phyloP scores from a whole-genome alignment of 2,113 vertebrate genomes.

The Poecilia latipinna region DNA sequence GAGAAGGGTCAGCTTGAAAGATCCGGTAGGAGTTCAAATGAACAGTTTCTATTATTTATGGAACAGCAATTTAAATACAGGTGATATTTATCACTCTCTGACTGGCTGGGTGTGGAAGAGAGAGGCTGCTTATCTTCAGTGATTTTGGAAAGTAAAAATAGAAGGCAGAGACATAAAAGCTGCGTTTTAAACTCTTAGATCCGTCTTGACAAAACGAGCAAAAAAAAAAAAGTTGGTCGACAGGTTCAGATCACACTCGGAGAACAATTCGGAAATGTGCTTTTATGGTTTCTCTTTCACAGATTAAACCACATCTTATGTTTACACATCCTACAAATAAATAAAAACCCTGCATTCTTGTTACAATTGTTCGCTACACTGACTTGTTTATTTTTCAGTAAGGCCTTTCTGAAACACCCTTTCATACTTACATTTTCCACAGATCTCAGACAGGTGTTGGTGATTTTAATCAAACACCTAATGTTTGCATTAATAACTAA shows the following conservation, averaged over 20 bases:
- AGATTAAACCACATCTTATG: not conserved
- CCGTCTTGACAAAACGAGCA: not conserved
- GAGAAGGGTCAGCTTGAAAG: no score
- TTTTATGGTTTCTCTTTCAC: not conserved
- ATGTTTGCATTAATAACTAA: no score
- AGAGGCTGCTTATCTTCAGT: not conserved
- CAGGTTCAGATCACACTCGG: not conserved
- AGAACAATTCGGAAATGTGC: not conserved
- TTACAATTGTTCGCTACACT: no score
- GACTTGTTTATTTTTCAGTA: no score
- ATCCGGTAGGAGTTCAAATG: not conserved
- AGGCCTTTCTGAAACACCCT: no score
- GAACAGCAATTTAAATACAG: not conserved
- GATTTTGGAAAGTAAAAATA: constrained; percentile 6
- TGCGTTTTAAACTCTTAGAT: not conserved
- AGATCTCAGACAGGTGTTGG: no score
- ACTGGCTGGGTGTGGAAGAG: constrained; percentile 17
- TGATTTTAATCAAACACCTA: no score
- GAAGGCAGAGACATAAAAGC: not conserved
- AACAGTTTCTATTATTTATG: not conserved
- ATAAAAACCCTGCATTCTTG: no score
- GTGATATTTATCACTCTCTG: not conserved
- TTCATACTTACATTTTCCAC: no score
- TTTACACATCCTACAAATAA: not conserved
- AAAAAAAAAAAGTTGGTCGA: not conserved